A percentile compares a stretch with the other conserved stretches of the same genome.
These are phyloP conservation scores for Phocides pigmalion DNA, from an alignment of 1,140 invertebrate species.

Conservation along the genomic window DNA sequence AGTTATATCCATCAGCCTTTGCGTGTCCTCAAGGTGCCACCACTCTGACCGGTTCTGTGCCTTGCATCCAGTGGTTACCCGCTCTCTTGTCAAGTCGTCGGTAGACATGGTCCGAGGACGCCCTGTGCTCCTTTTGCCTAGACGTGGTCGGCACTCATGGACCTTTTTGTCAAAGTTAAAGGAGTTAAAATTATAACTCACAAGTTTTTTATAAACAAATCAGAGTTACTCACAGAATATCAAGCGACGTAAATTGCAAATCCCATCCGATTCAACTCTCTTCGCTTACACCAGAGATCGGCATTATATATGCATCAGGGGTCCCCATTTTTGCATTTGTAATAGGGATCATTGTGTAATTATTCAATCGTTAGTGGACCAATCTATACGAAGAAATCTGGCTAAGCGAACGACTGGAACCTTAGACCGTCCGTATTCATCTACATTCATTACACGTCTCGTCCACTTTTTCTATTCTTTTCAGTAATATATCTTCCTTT, in stretches of 20 bases:
- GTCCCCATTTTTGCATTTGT: conserved; percentile 78
- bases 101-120: no score
- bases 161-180: no score
- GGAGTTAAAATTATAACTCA: no score
- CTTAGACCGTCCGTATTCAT: conserved; percentile 54
- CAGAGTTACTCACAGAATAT: no score
- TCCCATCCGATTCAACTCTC: conserved; percentile 7
- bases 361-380: conserved; percentile 76
- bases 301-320: conserved; percentile 74
- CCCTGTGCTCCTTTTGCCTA: no score
- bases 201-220: no score
- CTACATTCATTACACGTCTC: conserved; percentile 48
- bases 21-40: no score
- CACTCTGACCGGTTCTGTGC: no score
- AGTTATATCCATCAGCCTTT: no score
- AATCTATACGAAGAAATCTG: conserved; percentile 61
- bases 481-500: conserved; percentile 30
- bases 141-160: no score
- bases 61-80: no score
- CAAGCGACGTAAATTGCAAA: not conserved
- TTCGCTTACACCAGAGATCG: conserved; percentile 43
- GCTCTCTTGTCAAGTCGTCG: no score
- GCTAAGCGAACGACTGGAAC: conserved; percentile 47
- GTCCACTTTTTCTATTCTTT: conserved; percentile 28
- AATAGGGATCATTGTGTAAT: conserved; percentile 79